Conservation (phyloP, 2,797 vertebrate species). For the Hemitrygon akajei region DNA sequence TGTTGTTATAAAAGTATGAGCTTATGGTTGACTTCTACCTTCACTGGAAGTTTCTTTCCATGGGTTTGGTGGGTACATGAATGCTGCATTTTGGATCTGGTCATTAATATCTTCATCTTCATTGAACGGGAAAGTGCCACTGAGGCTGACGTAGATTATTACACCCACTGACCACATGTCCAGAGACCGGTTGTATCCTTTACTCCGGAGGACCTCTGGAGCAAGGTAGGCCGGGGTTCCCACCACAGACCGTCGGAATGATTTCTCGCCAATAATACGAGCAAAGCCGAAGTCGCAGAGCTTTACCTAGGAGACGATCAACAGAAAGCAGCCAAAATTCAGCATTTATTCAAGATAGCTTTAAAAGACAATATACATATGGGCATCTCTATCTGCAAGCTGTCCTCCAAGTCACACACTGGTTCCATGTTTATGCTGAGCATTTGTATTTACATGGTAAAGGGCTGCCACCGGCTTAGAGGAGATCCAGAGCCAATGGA, state of each 20-base stretch:
- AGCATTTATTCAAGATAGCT: background rate
- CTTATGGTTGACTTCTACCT: constrained; percentile 8
- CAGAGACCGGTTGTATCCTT: constrained; percentile 93
- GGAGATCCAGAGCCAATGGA: background rate
- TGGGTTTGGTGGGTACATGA: constrained; percentile 92
- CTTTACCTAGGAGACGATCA: constrained; percentile 70
- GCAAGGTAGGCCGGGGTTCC: constrained; percentile 92
- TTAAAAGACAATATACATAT: background rate
- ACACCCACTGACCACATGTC: constrained; percentile 99
- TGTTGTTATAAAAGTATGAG: background rate
- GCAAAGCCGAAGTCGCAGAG: constrained; percentile 95
- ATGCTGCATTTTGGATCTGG: constrained; percentile 94
- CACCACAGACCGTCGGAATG: constrained; percentile 91
- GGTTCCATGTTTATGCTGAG: background rate
- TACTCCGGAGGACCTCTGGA: constrained; percentile 89
- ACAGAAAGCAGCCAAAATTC: background rate
- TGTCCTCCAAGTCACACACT: no score
- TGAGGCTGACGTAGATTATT: constrained; percentile 91
- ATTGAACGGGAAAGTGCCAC: constrained; percentile 93
- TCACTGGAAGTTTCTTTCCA: constrained; percentile 87
- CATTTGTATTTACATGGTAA: background rate
- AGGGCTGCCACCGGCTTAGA: background rate
- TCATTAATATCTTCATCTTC: constrained; percentile 97
- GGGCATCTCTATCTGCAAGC: background rate
- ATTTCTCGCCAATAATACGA: constrained; percentile 96